Percentiles rank a stretch among this genome's conserved stretches.
phyloP scores from a whole-genome alignment of 2,888 invertebrate genomes.

The Lysandra coridon region DNA sequence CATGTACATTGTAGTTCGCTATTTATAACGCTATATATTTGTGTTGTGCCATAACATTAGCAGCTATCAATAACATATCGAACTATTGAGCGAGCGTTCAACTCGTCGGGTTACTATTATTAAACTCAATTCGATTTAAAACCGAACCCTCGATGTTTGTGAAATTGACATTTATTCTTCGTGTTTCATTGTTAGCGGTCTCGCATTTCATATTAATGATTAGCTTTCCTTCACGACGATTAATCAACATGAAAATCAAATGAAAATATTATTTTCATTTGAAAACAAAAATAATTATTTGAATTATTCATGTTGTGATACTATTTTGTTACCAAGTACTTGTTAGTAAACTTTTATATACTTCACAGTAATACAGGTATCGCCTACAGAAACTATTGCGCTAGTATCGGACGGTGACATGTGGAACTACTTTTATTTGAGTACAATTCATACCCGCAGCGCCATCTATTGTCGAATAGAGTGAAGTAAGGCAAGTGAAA shows the following conservation, averaged over 20 bases:
- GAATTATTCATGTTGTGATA: no score
- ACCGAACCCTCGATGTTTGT: constrained; percentile 79
- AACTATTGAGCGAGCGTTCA: constrained; percentile 76
- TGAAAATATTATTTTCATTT: constrained; percentile 32
- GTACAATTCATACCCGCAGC: constrained; percentile 48
- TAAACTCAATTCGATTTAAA: constrained; percentile 80
- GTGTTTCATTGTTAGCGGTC: constrained; percentile 79
- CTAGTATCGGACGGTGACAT: constrained; percentile 48
- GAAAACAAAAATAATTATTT: no score
- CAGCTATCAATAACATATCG: constrained; percentile 68
- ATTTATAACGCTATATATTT: constrained; percentile 17
- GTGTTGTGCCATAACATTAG: constrained; percentile 45
- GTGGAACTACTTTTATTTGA: constrained; percentile 51
- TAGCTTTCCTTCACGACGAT: constrained; percentile 65
- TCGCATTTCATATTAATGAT: constrained; percentile 78
- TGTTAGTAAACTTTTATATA: no score
- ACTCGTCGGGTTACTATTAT: constrained; percentile 77
- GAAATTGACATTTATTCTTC: constrained; percentile 81
- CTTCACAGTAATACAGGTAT: no score
- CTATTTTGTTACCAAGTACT: no score
- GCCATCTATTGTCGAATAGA: constrained; percentile 74
- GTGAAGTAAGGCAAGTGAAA: not conserved
- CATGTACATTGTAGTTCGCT: not conserved
- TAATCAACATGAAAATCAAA: constrained; percentile 45
- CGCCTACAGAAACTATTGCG: constrained; percentile 45